Evolutionary conservation across 2,113 vertebrate species (phyloP).

Genomic region (Pelvicachromis taeniatus): DNA sequence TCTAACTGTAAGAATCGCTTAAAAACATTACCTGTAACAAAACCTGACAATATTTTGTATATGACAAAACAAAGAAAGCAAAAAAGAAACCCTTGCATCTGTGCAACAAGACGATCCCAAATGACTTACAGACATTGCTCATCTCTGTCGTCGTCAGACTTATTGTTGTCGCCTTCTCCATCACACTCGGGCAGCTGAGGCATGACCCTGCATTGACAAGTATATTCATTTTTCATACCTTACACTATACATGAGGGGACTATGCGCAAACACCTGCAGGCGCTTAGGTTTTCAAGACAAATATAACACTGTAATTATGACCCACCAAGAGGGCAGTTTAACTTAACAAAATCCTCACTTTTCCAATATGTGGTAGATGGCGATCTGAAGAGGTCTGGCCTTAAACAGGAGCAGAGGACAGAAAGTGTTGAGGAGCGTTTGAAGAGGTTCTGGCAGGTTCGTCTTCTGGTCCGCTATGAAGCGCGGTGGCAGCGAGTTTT

Average conservation of each 20-base stretch:
- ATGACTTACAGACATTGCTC: constrained; percentile 85
- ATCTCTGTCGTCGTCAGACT: constrained; percentile 84
- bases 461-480: constrained; percentile 85
- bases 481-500: constrained; percentile 81
- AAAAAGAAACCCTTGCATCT: neutral
- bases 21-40: neutral
- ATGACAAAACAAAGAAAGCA: neutral
- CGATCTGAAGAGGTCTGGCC: constrained; percentile 86
- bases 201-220: constrained; percentile 80
- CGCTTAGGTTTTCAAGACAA: neutral
- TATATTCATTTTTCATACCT: neutral
- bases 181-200: constrained; percentile 88
- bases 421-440: constrained; percentile 88
- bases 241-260: neutral
- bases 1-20: neutral
- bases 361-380: constrained; percentile 83
- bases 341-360: constrained; percentile 77
- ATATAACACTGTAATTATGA: neutral
- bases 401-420: constrained; percentile 85
- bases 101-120: neutral
- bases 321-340: neutral
- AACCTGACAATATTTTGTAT: neutral
- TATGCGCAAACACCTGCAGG: neutral
- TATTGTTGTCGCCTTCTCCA: constrained; percentile 80
- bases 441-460: constrained; percentile 83